Percentiles rank a stretch among this genome's conserved stretches.
Evolutionary conservation across 2,113 vertebrate genomes (phyloP).

Genomic region (Chaetodon auriga): DNA sequence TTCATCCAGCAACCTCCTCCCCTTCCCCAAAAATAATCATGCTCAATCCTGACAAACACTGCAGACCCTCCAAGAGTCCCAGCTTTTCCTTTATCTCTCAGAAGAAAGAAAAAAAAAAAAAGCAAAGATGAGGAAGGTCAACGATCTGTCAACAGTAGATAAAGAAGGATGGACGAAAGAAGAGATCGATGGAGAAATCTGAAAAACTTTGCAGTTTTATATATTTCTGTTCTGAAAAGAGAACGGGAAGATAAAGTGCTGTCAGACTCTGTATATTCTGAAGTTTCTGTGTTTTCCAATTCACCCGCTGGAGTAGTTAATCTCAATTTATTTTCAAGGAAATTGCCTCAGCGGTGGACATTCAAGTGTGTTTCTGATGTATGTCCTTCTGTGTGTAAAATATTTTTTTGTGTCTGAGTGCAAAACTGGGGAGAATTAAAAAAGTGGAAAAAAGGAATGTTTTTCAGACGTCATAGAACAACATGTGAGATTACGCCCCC

Average conservation of each 20-base stretch:
- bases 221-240: conserved; percentile 31
- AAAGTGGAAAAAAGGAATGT: conserved; percentile 5
- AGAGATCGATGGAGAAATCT: conserved; percentile 67
- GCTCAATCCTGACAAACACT: conserved; percentile 55
- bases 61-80: conserved; percentile 42
- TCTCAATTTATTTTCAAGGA: conserved; percentile 14
- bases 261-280: conserved; percentile 7
- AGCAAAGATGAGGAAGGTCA: conserved; percentile 73
- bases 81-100: conserved; percentile 67
- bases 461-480: conserved; percentile 58
- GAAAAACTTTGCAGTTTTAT: conserved; percentile 37
- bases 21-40: conserved; percentile 61
- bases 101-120: conserved; percentile 55
- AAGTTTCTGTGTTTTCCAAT: conserved; percentile 1
- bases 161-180: conserved; percentile 57
- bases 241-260: conserved; percentile 41
- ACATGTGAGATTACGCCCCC: conserved; percentile 70
- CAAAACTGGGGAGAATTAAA: conserved; percentile 26
- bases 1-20: conserved; percentile 50
- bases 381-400: neutral
- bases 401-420: conserved; percentile 4
- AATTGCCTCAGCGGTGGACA: conserved; percentile 3
- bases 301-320: neutral
- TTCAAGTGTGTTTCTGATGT: neutral
- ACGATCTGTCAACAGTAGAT: conserved; percentile 71